These are phyloP conservation scores for Sympetrum striolatum DNA, from an alignment of 2,888 invertebrate genomes.

Conservation along the genomic window DNA sequence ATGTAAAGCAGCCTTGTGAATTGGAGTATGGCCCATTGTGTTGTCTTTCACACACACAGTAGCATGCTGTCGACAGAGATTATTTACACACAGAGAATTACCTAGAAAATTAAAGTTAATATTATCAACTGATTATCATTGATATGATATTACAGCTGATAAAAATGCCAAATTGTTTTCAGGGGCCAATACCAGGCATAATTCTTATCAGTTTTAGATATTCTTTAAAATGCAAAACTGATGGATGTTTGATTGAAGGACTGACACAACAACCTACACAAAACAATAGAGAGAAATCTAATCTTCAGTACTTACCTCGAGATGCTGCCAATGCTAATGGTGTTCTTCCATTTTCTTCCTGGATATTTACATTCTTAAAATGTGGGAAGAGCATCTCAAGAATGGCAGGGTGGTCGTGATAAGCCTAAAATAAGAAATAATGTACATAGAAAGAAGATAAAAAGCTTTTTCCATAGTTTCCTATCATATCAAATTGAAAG, in stretches of 20 bases:
- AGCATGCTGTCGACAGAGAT: constrained; percentile 29
- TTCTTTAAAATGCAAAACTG: no score
- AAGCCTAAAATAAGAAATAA: constrained; percentile 57
- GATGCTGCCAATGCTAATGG: constrained; percentile 67
- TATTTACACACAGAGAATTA: constrained; percentile 7
- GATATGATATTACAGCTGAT: neutral
- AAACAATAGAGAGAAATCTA: neutral
- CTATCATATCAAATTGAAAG: no score
- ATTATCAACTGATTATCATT: neutral
- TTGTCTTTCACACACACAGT: constrained; percentile 35
- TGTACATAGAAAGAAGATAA: neutral
- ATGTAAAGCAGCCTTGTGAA: constrained; percentile 30
- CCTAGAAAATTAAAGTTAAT: neutral
- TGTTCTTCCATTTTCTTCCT: constrained; percentile 65
- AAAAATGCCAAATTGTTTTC: neutral
- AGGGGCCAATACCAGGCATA: neutral
- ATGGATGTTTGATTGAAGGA: no score
- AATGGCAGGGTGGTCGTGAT: constrained; percentile 66
- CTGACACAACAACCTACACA: no score
- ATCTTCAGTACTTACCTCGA: constrained; percentile 53
- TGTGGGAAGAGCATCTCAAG: constrained; percentile 63
- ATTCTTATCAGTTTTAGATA: neutral
- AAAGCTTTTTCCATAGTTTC: neutral
- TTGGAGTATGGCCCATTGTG: constrained; percentile 10
- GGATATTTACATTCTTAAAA: constrained; percentile 65